Percentiles rank a stretch among this genome's conserved stretches.
Conservation (phyloP, 1,140 invertebrate species). For the Trachymyrmex cornetzi region DNA sequence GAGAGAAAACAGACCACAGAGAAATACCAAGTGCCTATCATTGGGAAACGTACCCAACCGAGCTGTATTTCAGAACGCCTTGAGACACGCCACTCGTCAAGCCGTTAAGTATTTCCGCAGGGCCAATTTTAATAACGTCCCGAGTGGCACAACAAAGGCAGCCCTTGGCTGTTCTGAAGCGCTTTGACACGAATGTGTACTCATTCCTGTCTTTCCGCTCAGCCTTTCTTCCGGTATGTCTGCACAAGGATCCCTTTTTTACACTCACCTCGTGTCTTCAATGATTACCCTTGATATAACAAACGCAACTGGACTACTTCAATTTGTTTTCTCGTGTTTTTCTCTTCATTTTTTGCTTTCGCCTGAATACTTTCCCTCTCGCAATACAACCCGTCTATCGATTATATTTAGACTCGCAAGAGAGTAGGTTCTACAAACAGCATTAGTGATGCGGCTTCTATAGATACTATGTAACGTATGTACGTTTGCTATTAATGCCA, state of each 20-base stretch:
- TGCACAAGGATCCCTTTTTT: conserved; percentile 53
- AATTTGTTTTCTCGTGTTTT: conserved; percentile 31
- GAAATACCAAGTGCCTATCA: conserved; percentile 10
- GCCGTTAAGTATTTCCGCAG: conserved; percentile 73
- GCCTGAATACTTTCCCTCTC: background rate
- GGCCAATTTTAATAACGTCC: conserved; percentile 80
- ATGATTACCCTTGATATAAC: conserved; percentile 41
- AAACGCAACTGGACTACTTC: conserved; percentile 10
- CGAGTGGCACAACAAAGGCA: conserved; percentile 72
- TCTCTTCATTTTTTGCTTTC: background rate
- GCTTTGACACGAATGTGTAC: conserved; percentile 70
- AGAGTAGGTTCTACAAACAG: conserved; percentile 18
- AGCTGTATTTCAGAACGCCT: conserved; percentile 51
- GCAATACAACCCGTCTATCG: background rate
- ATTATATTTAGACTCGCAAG: conserved; percentile 42
- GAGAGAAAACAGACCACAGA: conserved; percentile 14
- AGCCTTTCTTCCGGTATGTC: conserved; percentile 29
- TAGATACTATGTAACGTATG: background rate
- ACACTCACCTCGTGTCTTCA: conserved; percentile 44
- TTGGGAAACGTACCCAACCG: conserved; percentile 4
- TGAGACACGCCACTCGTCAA: conserved; percentile 64
- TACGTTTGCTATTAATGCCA: conserved; percentile 27
- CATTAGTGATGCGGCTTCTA: conserved; percentile 28
- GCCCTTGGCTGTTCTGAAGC: conserved; percentile 48
- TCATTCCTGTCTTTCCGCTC: conserved; percentile 27